Conservation (phyloP, 2,113 vertebrate species). For the Rutilus rutilus region DNA sequence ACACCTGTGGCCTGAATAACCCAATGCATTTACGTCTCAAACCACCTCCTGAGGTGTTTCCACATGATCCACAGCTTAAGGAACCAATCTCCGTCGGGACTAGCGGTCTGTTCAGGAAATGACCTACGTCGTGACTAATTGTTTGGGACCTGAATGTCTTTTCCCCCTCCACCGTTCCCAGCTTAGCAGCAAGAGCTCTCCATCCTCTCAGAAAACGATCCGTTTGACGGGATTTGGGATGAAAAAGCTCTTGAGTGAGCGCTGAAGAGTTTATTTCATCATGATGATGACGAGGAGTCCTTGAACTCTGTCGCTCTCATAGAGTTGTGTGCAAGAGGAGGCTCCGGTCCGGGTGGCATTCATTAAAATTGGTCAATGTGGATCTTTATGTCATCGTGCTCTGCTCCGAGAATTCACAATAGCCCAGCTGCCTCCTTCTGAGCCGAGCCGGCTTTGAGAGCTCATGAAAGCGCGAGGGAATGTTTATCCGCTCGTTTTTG, state of each 20-base stretch:
- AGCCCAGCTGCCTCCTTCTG: neutral
- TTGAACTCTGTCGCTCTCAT: slow-evolving; percentile 46
- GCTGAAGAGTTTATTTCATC: slow-evolving; percentile 53
- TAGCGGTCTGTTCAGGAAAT: slow-evolving; percentile 44
- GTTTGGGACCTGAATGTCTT: slow-evolving; percentile 69
- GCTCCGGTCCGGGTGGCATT: slow-evolving; percentile 16
- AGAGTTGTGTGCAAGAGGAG: slow-evolving; percentile 8
- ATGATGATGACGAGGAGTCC: slow-evolving; percentile 47
- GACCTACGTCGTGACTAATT: slow-evolving; percentile 72
- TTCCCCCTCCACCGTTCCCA: slow-evolving; percentile 48
- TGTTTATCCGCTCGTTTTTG: neutral
- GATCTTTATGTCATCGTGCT: slow-evolving; percentile 12
- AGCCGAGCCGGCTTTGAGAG: neutral
- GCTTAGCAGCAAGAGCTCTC: slow-evolving; percentile 41
- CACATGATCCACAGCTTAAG: slow-evolving; percentile 47
- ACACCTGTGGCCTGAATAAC: neutral
- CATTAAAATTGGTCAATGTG: slow-evolving; percentile 41
- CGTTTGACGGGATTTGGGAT: slow-evolving; percentile 46
- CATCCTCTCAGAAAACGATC: slow-evolving; percentile 40
- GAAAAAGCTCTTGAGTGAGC: slow-evolving; percentile 25
- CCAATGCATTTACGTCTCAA: neutral
- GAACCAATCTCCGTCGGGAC: slow-evolving; percentile 63
- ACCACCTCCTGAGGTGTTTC: slow-evolving; percentile 20
- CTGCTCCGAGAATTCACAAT: slow-evolving; percentile 22
- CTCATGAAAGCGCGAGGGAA: slow-evolving; percentile 11